phyloP scores from a whole-genome alignment of 2,888 invertebrate species.

The Athetis lepigone region DNA sequence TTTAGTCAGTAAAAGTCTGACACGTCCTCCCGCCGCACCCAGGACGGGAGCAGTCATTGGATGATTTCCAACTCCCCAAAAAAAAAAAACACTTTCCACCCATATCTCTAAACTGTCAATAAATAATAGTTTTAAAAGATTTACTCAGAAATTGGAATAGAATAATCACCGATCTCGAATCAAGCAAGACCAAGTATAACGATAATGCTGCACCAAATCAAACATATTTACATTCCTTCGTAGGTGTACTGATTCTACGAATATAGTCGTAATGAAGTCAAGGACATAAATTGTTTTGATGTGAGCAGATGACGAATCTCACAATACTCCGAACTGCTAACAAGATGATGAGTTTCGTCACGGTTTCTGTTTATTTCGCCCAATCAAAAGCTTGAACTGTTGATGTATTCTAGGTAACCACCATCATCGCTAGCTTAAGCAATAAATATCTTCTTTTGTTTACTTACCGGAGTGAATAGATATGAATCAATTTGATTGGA shows the following conservation, averaged over 20 bases:
- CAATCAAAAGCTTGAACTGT: slow-evolving; percentile 14
- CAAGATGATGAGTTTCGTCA: slow-evolving; percentile 44
- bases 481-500: slow-evolving; percentile 46
- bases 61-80: too few relatives aligned
- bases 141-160: too few relatives aligned
- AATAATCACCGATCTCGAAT: background rate
- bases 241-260: slow-evolving; percentile 31
- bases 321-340: slow-evolving; percentile 38
- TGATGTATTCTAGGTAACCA: slow-evolving; percentile 1
- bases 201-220: background rate
- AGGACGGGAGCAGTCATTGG: too few relatives aligned
- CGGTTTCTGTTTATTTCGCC: slow-evolving; percentile 3
- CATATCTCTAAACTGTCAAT: too few relatives aligned
- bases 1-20: too few relatives aligned
- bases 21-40: too few relatives aligned
- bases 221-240: background rate
- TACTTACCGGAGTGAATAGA: slow-evolving; percentile 41
- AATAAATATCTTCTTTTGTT: slow-evolving; percentile 36
- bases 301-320: slow-evolving; percentile 36
- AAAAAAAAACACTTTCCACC: too few relatives aligned
- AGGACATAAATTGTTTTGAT: slow-evolving; percentile 21
- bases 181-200: background rate
- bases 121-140: too few relatives aligned
- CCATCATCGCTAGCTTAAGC: background rate
- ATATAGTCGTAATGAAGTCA: slow-evolving; percentile 32